Conservation (phyloP, 2,888 invertebrate genomes). For the Drosophila ezoana region DNA sequence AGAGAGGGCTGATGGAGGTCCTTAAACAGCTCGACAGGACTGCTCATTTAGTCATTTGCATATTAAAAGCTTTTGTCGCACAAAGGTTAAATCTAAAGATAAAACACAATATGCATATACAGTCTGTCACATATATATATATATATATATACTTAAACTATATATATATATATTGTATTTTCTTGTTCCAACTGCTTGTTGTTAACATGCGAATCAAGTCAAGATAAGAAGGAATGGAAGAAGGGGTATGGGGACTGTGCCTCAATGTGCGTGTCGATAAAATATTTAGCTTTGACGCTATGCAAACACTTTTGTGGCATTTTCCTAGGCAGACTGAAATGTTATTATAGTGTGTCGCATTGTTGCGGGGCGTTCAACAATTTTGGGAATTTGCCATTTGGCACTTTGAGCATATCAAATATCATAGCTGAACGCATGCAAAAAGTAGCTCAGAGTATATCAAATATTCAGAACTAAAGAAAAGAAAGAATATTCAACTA, state of each 20-base stretch:
- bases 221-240: conserved; percentile 12
- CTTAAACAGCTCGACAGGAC: conserved; percentile 44
- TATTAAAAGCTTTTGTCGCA: conserved; percentile 82
- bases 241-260: conserved; percentile 29
- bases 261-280: conserved; percentile 76
- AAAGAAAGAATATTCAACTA: neutral
- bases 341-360: conserved; percentile 1
- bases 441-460: neutral
- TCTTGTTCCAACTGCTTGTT: conserved; percentile 45
- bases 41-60: conserved; percentile 79
- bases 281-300: conserved; percentile 75
- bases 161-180: conserved; percentile 25
- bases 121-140: conserved; percentile 14
- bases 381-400: conserved; percentile 44
- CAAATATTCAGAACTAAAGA: neutral
- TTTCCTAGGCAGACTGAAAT: conserved; percentile 43
- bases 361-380: neutral
- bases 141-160: conserved; percentile 5
- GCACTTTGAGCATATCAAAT: conserved; percentile 28
- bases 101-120: conserved; percentile 61
- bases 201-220: conserved; percentile 78
- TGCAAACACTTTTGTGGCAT: conserved; percentile 75
- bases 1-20: neutral
- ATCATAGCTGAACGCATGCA: neutral
- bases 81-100: conserved; percentile 80